These are phyloP conservation scores for Lasioglossum villosulum DNA, from an alignment of 2,888 invertebrate species.

Conservation along the genomic window DNA sequence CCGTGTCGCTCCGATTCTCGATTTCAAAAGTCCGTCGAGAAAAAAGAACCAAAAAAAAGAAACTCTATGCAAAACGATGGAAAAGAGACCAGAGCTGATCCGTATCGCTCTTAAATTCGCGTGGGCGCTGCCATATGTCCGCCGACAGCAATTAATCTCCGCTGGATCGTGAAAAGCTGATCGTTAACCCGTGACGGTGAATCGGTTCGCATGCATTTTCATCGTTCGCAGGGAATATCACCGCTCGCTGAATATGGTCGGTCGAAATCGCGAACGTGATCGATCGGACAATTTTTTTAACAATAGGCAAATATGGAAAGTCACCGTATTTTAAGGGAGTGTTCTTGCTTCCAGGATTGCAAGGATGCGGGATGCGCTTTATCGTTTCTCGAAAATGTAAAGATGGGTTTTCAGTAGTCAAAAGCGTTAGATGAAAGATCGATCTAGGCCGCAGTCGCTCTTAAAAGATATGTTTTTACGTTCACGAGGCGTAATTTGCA, in stretches of 20 bases:
- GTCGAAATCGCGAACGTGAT: not conserved
- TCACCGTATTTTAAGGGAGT: no score
- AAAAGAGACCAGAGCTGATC: constrained; percentile 25
- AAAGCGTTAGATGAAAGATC: no score
- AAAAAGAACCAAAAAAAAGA: not conserved
- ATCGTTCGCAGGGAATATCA: constrained; percentile 13
- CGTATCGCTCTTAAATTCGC: constrained; percentile 28
- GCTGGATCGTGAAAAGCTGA: constrained; percentile 32
- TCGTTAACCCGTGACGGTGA: constrained; percentile 21
- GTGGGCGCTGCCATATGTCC: constrained; percentile 39
- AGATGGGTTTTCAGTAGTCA: no score
- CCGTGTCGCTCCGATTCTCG: constrained; percentile 18
- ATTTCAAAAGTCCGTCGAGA: constrained; percentile 4
- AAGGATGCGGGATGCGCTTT: no score
- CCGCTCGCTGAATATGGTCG: not conserved
- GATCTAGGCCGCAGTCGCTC: no score
- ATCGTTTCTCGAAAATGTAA: no score
- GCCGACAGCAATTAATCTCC: constrained; percentile 36
- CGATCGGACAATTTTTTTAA: not conserved
- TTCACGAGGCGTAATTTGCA: no score
- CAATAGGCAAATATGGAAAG: not conserved
- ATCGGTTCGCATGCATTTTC: constrained; percentile 46
- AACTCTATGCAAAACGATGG: not conserved
- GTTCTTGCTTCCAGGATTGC: no score
- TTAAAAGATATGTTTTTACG: no score